Base-by-base conservation (phyloP, 2,113 vertebrate genomes). In the Corapipo altera region DNA sequence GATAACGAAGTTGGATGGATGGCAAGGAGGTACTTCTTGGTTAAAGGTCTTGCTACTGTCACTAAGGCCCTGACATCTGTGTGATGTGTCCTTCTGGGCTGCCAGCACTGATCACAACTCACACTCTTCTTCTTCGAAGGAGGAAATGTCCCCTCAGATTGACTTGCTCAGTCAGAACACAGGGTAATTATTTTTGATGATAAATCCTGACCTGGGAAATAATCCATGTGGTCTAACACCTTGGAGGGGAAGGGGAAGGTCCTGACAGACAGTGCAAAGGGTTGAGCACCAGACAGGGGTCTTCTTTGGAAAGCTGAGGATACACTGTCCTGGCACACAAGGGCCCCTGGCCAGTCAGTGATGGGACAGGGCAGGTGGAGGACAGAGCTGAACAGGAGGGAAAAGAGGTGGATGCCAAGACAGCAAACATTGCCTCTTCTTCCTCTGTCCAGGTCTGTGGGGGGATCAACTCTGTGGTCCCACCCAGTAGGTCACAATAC, bases 91-190 rank as follows among this genome's bases (percentile, higher is more conserved):
- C 55, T 84, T 41, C 48, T 49, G 71, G 18, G 58, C 80, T 51
- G 30, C 32, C 69, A 87, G 65, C 33, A 58, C 7, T 1, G 2
- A 23, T 8, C 46, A 37, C 5, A 2, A 9, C 61, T 58, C 26
- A 1, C 32, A 21, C 11, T 6, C 2, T 37, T 23, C 39, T 66
- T 49, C 35, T 81, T 54, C 43, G 32, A 23, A 37, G 39, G 35
- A 44, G 49, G 54, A 76, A 79, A 33, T 15, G 16, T 27, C 84
- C 59, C 30, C n/a, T 55, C 55, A 81, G 43, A 24, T 72, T 77
- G 22, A 39, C 26, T 70, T 41, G 17, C n/a, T 37, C 59, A 5
- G 0, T 22, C 24, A 24, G n/a, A 32, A 14, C 0, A 0, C 44
- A 32, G 18, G 6, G 9, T 48, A 21, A 61, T 30, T 11, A 37